Conservation (phyloP, 2,888 invertebrate species). For the Tipula confusa region DNA sequence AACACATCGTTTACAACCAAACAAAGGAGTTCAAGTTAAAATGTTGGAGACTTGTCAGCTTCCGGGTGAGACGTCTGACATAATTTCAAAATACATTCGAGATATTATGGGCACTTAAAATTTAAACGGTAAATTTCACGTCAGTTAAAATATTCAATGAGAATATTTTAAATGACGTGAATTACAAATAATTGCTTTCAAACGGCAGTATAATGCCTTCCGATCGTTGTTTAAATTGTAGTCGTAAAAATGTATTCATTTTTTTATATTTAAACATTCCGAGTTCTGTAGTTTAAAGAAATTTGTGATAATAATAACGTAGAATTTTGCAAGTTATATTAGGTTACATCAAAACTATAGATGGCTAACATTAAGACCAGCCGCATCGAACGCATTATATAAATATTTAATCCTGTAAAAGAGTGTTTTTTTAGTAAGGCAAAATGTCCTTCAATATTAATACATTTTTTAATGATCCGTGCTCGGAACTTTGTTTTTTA, state of each 20-base stretch:
- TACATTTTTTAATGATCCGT: neutral
- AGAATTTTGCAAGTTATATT: neutral
- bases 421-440: neutral
- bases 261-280: neutral
- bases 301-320: neutral
- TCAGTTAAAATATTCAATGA: too few relatives aligned
- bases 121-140: neutral
- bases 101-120: neutral
- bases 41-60: constrained; percentile 34
- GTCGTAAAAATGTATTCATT: neutral
- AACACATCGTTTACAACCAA: too few relatives aligned
- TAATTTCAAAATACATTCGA: constrained; percentile 33
- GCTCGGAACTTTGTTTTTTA: neutral
- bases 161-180: too few relatives aligned
- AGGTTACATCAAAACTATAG: constrained; percentile 14
- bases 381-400: too few relatives aligned
- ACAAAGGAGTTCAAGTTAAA: constrained; percentile 34
- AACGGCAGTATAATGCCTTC: too few relatives aligned
- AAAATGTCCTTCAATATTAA: neutral
- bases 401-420: too few relatives aligned
- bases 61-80: constrained; percentile 35
- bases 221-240: neutral
- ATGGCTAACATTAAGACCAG: neutral
- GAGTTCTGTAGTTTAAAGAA: neutral
- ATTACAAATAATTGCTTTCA: neutral